These are phyloP conservation scores for Brachionus paranguensis DNA, from an alignment of 1,140 invertebrate species.

Conservation along the genomic window DNA sequence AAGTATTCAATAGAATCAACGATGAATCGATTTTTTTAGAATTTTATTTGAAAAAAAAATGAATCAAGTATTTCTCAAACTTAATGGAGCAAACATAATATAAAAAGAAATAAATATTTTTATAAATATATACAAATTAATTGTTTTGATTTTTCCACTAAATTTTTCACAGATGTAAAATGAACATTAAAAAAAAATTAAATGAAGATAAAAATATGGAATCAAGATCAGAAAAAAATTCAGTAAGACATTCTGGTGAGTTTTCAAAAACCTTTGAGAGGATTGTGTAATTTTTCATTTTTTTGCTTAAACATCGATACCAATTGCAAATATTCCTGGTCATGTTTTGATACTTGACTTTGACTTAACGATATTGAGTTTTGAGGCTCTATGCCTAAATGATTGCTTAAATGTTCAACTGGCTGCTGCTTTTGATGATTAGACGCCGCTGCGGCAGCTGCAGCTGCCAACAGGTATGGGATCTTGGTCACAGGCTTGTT, in stretches of 20 bases:
- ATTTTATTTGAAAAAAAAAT: not conserved
- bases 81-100: not conserved
- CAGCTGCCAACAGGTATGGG: not conserved
- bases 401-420: not conserved
- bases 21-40: not conserved
- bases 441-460: slow-evolving; percentile 3
- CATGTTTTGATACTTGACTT: not conserved
- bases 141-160: not conserved
- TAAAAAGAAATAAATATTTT: not conserved
- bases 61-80: not conserved
- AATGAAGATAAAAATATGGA: not conserved
- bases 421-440: not conserved
- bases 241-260: not conserved
- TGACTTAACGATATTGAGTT: not conserved
- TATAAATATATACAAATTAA: not conserved
- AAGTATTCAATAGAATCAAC: not conserved
- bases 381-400: not conserved
- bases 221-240: not conserved
- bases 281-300: slow-evolving; percentile 20
- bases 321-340: slow-evolving; percentile 7
- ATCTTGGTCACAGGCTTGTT: not conserved
- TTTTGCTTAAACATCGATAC: slow-evolving; percentile 32
- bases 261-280: not conserved
- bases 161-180: not conserved
- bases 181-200: not conserved